Conservation (phyloP, 2,797 vertebrate genomes). For the Heliangelus exortis region DNA sequence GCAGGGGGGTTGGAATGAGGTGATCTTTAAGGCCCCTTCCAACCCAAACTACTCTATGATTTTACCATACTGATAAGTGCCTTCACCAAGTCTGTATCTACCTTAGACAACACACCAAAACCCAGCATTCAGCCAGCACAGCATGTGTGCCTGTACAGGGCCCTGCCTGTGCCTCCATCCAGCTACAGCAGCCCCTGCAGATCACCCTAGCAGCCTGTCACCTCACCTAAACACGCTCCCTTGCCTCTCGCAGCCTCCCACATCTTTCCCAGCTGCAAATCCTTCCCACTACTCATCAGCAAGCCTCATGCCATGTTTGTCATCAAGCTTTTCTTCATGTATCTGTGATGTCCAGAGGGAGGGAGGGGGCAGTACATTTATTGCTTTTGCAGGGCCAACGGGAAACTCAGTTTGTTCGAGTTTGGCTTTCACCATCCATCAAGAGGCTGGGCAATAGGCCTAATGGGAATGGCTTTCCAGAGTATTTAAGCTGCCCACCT, state of each 20-base stretch:
- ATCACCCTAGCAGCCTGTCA: background rate
- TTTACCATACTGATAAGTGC: background rate
- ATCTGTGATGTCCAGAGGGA: background rate
- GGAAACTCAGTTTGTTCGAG: background rate
- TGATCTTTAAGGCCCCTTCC: too few relatives aligned
- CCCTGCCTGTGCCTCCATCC: background rate
- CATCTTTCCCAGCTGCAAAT: constrained; percentile 17
- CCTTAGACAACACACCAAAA: background rate
- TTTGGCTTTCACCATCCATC: background rate
- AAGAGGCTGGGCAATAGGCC: background rate
- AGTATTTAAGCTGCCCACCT: constrained; percentile 14
- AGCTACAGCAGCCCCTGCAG: background rate
- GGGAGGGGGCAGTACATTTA: background rate
- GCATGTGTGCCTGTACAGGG: background rate
- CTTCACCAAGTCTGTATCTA: background rate
- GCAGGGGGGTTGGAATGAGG: too few relatives aligned
- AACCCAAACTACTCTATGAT: too few relatives aligned
- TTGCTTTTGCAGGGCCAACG: background rate
- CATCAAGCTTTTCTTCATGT: background rate
- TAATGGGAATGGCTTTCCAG: constrained; percentile 30
- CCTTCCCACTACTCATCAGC: background rate
- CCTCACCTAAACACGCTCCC: background rate
- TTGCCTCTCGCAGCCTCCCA: background rate
- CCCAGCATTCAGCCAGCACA: background rate
- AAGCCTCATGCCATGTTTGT: background rate